Evolutionary conservation across 2,113 vertebrate genomes (phyloP).

Genomic region (Zosterops pallidus): DNA sequence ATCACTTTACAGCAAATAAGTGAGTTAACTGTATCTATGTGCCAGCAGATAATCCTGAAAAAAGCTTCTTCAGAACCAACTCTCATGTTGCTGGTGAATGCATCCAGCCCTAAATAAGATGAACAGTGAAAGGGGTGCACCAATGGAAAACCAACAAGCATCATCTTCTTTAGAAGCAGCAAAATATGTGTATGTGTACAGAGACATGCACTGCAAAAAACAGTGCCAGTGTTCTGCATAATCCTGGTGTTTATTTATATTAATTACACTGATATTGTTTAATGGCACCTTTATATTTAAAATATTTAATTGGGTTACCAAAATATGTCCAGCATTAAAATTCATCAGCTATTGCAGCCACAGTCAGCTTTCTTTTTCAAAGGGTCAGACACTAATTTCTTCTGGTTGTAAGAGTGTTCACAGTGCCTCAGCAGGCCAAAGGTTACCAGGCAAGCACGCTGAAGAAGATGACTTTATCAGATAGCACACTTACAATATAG

Average conservation of each 20-base stretch:
- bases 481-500: background rate
- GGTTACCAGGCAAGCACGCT: background rate
- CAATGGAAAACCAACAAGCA: background rate
- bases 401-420: background rate
- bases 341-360: background rate
- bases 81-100: background rate
- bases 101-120: background rate
- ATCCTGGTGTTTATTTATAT: background rate
- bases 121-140: background rate
- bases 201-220: background rate
- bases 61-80: background rate
- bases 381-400: background rate
- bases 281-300: background rate
- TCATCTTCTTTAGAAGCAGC: background rate
- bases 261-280: background rate
- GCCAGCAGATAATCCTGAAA: background rate
- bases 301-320: conserved; percentile 18
- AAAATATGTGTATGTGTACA: background rate
- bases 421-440: background rate
- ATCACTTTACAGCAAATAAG: background rate
- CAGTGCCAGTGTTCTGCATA: background rate
- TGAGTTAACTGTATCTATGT: background rate
- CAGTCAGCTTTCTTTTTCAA: background rate
- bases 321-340: background rate
- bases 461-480: background rate